Evolutionary conservation across 2,888 invertebrate genomes (phyloP), one percentile per base, ranked within the genome.

Genomic region (Drosophila tripunctata): DNA sequence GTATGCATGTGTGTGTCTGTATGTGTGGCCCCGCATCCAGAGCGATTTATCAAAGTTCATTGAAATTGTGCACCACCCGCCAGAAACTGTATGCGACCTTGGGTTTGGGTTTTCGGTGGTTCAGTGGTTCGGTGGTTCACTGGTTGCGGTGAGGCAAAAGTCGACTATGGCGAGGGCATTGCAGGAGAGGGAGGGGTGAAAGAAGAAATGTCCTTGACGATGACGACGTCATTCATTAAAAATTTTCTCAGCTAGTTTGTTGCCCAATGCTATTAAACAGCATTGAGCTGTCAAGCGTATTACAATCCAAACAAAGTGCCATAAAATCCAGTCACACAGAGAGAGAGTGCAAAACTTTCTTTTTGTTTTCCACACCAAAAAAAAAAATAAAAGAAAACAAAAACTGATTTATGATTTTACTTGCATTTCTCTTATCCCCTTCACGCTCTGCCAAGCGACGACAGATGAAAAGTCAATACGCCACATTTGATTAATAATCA

Each of bases 221-320:
- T 62, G 85, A 75, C 78, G 78, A 81, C 80, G 80, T 87, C 80
- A 87, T 81, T 87, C 80, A 81, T 81, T 81, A 87, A 81, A 79
- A 87, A 87, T 87, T 75, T 67, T 62, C 45, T 54, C 58, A 57
- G 77, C 54, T 55, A 51, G 73, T 65, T 60, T 55, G 62, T 78
- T 43, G 43, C 43, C 52, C 51, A 57, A 57, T 41, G 57, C 51
- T 57, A 80, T 86, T 80, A 87, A 84, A 85, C 87, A 87, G 85
- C 87, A 81, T 81, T 87, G 87, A 81, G 80, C 75, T 81, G 87
- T 81, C 80, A 81, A 70, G 62, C 82, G 75, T 81, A 78, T 78
- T 81, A 81, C 79, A 67, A 75, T 66, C 74, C 76, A 83, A 84
- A 84, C 80, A 87, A 87, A 87, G 50, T 87, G 85, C 87, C 71